A percentile compares a stretch with the other conserved stretches of the same genome.
These are phyloP conservation scores for Encarsia formosa DNA, from an alignment of 2,888 invertebrate genomes.

Conservation along the genomic window DNA sequence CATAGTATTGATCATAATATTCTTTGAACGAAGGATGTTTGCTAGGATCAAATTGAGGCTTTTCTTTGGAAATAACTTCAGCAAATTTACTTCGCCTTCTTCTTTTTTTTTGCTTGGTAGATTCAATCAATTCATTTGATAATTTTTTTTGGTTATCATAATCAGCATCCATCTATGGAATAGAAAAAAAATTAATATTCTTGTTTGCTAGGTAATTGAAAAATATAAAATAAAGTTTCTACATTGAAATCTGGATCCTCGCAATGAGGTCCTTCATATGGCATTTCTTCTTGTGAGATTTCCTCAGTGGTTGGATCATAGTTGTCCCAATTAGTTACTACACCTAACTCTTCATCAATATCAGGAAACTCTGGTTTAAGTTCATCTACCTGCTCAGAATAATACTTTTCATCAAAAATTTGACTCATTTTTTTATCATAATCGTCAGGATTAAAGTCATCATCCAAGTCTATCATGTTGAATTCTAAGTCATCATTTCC, in stretches of 20 bases:
- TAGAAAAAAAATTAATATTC: not conserved
- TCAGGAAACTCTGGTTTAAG: conserved; percentile 84
- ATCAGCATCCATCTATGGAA: conserved; percentile 80
- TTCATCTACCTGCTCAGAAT: conserved; percentile 62
- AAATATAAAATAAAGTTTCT: conserved; percentile 35
- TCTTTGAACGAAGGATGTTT: conserved; percentile 71
- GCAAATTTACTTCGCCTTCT: conserved; percentile 73
- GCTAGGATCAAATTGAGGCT: conserved; percentile 80
- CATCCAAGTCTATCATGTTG: conserved; percentile 66
- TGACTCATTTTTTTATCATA: conserved; percentile 84
- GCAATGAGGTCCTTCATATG: conserved; percentile 58
- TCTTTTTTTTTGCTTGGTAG: conserved; percentile 60
- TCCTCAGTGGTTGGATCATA: conserved; percentile 55
- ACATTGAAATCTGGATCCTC: conserved; percentile 81
- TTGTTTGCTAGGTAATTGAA: not conserved
- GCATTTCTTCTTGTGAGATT: conserved; percentile 37
- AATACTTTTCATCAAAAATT: conserved; percentile 84
- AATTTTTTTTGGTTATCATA: conserved; percentile 60
- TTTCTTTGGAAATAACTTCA: conserved; percentile 67
- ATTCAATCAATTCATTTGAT: conserved; percentile 57
- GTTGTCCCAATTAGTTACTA: conserved; percentile 65
- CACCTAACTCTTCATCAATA: conserved; percentile 68
- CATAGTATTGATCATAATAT: conserved; percentile 93
- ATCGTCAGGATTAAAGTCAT: conserved; percentile 84
- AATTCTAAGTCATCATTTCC: conserved; percentile 44